Percentiles rank a stretch among this genome's conserved stretches.
These are phyloP conservation scores for Gasterosteus nipponicus DNA, from an alignment of 2,113 vertebrate species.

Conservation along the genomic window DNA sequence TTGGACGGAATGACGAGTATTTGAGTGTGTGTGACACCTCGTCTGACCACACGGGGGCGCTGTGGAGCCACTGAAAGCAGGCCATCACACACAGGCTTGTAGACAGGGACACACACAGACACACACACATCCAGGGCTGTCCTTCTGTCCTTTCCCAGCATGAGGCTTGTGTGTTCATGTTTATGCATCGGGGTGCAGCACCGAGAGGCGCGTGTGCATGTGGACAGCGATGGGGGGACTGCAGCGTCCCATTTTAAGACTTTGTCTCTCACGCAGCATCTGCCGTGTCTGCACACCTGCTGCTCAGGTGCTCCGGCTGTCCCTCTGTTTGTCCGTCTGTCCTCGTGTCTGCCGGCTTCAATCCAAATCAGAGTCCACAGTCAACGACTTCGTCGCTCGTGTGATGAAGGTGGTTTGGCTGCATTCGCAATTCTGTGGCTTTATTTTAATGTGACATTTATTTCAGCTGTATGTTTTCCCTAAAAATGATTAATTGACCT, in stretches of 20 bases:
- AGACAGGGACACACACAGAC: not conserved
- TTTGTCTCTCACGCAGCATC: constrained; percentile 57
- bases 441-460: constrained; percentile 50
- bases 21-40: constrained; percentile 31
- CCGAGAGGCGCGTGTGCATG: constrained; percentile 25
- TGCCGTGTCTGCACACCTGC: constrained; percentile 71
- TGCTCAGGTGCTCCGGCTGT: constrained; percentile 52
- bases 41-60: constrained; percentile 71
- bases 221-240: constrained; percentile 41
- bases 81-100: not conserved
- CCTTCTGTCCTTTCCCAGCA: constrained; percentile 24
- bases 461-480: constrained; percentile 11
- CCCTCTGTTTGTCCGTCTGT: constrained; percentile 18
- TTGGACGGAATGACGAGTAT: not conserved
- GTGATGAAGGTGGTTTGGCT: not conserved
- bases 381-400: not conserved
- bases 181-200: constrained; percentile 57
- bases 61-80: constrained; percentile 63
- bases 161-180: constrained; percentile 47
- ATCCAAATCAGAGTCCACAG: constrained; percentile 1
- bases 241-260: constrained; percentile 46
- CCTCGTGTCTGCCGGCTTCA: constrained; percentile 40
- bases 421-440: not conserved
- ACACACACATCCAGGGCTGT: not conserved
- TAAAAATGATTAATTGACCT: constrained; percentile 19